Base-by-base conservation (phyloP, 1,140 invertebrate genomes). In the Ctenoplectra terminalis region DNA sequence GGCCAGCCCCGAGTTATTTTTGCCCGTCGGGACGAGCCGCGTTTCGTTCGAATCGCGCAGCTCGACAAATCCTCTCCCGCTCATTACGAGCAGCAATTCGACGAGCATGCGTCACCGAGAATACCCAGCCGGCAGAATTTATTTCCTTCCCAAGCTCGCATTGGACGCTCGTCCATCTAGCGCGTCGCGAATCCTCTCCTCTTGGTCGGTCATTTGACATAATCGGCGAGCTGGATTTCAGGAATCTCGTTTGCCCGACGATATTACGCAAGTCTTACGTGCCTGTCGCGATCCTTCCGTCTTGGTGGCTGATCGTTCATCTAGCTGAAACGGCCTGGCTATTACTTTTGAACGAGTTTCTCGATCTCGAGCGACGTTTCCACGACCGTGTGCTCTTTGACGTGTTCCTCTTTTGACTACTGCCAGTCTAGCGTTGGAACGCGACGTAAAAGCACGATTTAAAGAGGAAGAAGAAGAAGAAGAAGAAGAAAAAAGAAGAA, bases 71-170 rank as follows among this genome's bases (percentile, higher is more conserved):
- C 58, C 58, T 69, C 67, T 37, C 69, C 64, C 80, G 78, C 52
- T 86, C 40, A 56, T 86, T 86, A 87, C 58, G 23, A 40, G 34
- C 80, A 23, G 29, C 48, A 63, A 77, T 77, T 82, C 60, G 48
- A 11, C 40, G 52, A 61, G 52, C 64, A 54, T 50, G 77, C 56
- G 82, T 69, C 79, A 67, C 58, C 70, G 58, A 74, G 80, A 79
- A 86, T 78, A 81, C 54, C 48, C 58, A 54, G 50, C 69, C 70
- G 67, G 54, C 31, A 58, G 77, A 87, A 87, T 86, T 87, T 80
- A 80, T 87, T 61, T 86, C 54, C 48, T 86, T 73, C 43, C 73
- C 67, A 64, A 67, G 58, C 8, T 48, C 61, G 64, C 40, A 43
- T 69, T 54, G 46, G 76, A 80, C 82, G 76, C 5, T 20, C 60